Evolutionary conservation across 2,888 invertebrate species (phyloP), one percentile per base, ranked within the genome.

Genomic region (Tholera decimalis): DNA sequence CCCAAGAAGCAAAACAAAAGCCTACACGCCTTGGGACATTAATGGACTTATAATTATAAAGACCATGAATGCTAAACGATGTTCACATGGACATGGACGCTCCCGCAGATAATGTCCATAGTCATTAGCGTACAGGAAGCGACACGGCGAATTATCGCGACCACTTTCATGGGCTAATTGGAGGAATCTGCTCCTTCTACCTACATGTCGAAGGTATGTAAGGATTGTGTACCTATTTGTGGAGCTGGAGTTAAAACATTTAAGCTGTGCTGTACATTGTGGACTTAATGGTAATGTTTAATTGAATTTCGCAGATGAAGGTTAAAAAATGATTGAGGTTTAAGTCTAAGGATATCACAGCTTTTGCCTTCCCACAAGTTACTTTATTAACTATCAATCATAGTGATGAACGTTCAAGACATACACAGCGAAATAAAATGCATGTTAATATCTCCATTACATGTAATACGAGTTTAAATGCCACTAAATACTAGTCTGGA

Each of bases 101-200:
- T 74, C 80, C 66, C 70, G 70, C 71, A 66, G 73, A 73, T 75
- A 71, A 82, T 79, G 81, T 80, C 64, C 79, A 77, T 62, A 80
- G 78, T 80, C 83, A 84, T 86, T 87, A 85, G 77, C 72, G 70
- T 72, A 62, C 77, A 85, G 86, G 87, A 87, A 88, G 73, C 82
- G 67, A 82, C 78, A 67, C 41, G 79, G 76, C 76, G 76, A 84
- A 85, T 85, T 82, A 80, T 75, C 73, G 70, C 74, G 68, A 66
- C 73, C 63, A 77, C 56, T 49, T 58, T 60, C 76, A 75, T 59
- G 71, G 44, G 67, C 62, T 84, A 88, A 85, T 85, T 88, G 85
- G 79, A 77, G 78, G 78, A 68, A 75, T 73, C 84, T 73, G 72
- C 77, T 61, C 18, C 24, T 24, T 28, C 57, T 24, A 37, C 76